Percentiles rank a stretch among this genome's conserved stretches.
Conservation (phyloP, 2,797 vertebrate genomes). For the Hapalemur alaotrensis region DNA sequence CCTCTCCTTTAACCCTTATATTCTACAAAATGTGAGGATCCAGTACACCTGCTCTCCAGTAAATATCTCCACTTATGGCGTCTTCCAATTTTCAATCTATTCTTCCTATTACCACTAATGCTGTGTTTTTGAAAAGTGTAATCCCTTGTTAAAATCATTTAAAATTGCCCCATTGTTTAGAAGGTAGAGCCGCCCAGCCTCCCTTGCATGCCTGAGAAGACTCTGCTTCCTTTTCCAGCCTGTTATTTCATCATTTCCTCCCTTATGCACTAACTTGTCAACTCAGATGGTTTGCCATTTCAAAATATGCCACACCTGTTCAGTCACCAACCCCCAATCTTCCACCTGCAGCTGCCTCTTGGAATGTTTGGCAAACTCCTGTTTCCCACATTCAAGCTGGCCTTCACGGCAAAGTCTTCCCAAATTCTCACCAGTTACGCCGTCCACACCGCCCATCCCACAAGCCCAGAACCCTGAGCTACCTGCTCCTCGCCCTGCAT, state of each 20-base stretch:
- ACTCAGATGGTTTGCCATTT: neutral
- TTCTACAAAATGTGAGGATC: neutral
- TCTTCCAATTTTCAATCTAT: neutral
- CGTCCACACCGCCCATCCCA: rapidly evolving
- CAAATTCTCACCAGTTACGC: neutral
- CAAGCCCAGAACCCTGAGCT: neutral
- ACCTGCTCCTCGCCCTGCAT: neutral
- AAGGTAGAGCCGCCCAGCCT: neutral
- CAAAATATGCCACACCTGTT: neutral
- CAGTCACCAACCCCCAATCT: too few species aligned
- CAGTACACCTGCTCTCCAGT: neutral
- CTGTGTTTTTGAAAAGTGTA: neutral
- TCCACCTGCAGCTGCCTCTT: neutral
- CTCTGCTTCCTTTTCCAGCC: neutral
- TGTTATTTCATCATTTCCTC: neutral
- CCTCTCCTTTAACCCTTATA: neutral
- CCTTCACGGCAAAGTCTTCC: neutral
- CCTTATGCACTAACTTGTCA: neutral
- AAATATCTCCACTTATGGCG: neutral
- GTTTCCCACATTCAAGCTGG: neutral
- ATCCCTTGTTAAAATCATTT: neutral
- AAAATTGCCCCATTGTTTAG: neutral
- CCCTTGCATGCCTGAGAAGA: neutral
- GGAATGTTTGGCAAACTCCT: neutral
- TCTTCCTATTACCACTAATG: neutral